Evolutionary conservation across 37 sponge, comb jelly and placozoan genomes (phyloP).

Genomic region (Amphimedon queenslandica): DNA sequence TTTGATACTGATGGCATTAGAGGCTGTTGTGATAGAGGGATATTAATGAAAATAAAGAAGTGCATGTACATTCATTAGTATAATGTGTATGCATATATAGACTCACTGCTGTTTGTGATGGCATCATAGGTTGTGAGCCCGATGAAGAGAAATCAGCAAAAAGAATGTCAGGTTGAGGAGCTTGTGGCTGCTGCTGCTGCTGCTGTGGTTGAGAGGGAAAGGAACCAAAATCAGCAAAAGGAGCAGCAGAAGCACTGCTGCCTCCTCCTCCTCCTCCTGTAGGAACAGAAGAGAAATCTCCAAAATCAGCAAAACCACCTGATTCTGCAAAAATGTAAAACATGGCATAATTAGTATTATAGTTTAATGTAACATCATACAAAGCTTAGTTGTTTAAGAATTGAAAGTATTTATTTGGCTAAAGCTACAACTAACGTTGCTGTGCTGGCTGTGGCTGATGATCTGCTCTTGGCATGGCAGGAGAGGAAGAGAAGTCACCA

Average conservation of each 20-base stretch:
- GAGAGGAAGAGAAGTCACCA: constrained; percentile 33
- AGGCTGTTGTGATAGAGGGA: too few relatives aligned
- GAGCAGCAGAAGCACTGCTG: background rate
- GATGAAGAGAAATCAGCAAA: background rate
- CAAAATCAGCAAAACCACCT: background rate
- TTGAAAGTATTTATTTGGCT: too few relatives aligned
- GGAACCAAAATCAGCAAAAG: background rate
- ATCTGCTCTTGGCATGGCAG: constrained; percentile 3
- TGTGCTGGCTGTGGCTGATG: constrained; percentile 13
- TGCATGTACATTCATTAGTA: background rate
- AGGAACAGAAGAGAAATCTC: background rate
- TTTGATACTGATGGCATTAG: too few relatives aligned
- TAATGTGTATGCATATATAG: too few relatives aligned
- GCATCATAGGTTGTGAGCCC: background rate
- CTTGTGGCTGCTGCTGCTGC: too few relatives aligned
- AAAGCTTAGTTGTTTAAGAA: too few relatives aligned
- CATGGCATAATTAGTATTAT: too few relatives aligned
- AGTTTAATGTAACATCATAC: too few relatives aligned
- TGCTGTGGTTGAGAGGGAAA: too few relatives aligned
- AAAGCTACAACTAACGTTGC: constrained; percentile 8
- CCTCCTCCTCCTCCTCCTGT: too few relatives aligned
- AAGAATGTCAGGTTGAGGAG: background rate
- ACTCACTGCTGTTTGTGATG: background rate
- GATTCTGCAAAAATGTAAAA: too few relatives aligned
- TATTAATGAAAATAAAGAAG: background rate